Conservation (phyloP, 2,888 invertebrate genomes). For the Elegia similella region DNA sequence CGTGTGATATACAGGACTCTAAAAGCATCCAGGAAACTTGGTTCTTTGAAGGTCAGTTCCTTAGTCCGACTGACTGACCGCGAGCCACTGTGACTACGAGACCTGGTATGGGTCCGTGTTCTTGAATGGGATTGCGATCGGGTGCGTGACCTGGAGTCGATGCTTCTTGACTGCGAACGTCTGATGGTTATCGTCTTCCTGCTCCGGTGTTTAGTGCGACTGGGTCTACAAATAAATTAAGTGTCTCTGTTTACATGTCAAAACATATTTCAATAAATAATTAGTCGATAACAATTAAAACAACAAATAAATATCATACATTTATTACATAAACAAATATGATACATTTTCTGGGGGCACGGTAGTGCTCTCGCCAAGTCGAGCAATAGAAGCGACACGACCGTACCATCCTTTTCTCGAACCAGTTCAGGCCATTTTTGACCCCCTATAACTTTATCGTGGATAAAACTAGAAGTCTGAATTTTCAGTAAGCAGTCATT, state of each 20-base stretch:
- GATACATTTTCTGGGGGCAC: too few relatives aligned
- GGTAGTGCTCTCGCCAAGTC: too few relatives aligned
- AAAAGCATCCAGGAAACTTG: slow-evolving; percentile 66
- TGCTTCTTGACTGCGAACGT: slow-evolving; percentile 30
- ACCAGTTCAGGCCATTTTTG: too few relatives aligned
- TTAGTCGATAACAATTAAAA: too few relatives aligned
- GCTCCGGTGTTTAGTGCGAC: slow-evolving; percentile 48
- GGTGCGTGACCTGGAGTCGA: slow-evolving; percentile 38
- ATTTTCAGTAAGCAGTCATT: too few relatives aligned
- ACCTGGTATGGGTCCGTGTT: slow-evolving; percentile 36
- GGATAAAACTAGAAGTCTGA: too few relatives aligned
- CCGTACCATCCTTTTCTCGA: too few relatives aligned
- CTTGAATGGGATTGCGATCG: slow-evolving; percentile 27
- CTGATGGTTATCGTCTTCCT: not conserved
- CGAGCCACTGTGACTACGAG: slow-evolving; percentile 24
- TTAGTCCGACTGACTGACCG: slow-evolving; percentile 37
- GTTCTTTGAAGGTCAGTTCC: slow-evolving; percentile 49
- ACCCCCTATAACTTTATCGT: too few relatives aligned
- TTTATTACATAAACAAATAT: too few relatives aligned
- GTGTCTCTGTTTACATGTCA: not conserved
- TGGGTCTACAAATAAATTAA: slow-evolving; percentile 35
- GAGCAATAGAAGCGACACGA: too few relatives aligned
- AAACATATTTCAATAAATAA: too few relatives aligned
- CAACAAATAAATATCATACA: too few relatives aligned
- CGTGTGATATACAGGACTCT: slow-evolving; percentile 58